Evolutionary conservation across 1,140 invertebrate genomes (phyloP).

Genomic region (Myzus persicae): DNA sequence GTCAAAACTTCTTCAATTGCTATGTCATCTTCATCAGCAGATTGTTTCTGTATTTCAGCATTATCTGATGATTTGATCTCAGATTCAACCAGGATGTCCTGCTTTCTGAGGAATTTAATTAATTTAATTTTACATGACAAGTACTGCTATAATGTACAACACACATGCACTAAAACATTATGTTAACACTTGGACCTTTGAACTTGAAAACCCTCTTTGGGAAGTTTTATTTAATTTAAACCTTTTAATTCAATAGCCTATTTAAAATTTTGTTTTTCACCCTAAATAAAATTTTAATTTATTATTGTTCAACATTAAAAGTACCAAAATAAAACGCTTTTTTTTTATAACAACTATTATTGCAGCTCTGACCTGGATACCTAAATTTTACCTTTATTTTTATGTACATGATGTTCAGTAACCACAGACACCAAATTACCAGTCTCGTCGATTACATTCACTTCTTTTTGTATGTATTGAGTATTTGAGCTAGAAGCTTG

Average conservation of each 20-base stretch:
- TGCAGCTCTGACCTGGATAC: slow-evolving; percentile 55
- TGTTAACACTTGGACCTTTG: slow-evolving; percentile 58
- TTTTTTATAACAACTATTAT: slow-evolving; percentile 28
- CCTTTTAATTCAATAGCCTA: not conserved
- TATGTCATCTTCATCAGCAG: slow-evolving; percentile 56
- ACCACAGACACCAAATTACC: slow-evolving; percentile 58
- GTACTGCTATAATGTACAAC: slow-evolving; percentile 52
- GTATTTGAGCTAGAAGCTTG: slow-evolving; percentile 56
- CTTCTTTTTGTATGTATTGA: slow-evolving; percentile 56
- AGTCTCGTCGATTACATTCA: slow-evolving; percentile 56
- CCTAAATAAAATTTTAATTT: not conserved
- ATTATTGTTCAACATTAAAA: not conserved
- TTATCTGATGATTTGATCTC: slow-evolving; percentile 33
- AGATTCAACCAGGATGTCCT: slow-evolving; percentile 24
- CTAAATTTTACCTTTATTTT: slow-evolving; percentile 58
- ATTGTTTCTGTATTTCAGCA: slow-evolving; percentile 37
- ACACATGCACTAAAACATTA: slow-evolving; percentile 58
- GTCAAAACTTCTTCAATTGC: slow-evolving; percentile 56
- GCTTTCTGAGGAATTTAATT: slow-evolving; percentile 56
- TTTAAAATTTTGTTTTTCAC: not conserved
- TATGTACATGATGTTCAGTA: slow-evolving; percentile 57
- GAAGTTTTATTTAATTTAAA: not conserved
- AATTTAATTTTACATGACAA: slow-evolving; percentile 52
- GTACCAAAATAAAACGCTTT: not conserved
- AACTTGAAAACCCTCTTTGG: slow-evolving; percentile 50